Evolutionary conservation across 2,888 invertebrate species (phyloP).

Genomic region (Teleogryllus oceanicus): DNA sequence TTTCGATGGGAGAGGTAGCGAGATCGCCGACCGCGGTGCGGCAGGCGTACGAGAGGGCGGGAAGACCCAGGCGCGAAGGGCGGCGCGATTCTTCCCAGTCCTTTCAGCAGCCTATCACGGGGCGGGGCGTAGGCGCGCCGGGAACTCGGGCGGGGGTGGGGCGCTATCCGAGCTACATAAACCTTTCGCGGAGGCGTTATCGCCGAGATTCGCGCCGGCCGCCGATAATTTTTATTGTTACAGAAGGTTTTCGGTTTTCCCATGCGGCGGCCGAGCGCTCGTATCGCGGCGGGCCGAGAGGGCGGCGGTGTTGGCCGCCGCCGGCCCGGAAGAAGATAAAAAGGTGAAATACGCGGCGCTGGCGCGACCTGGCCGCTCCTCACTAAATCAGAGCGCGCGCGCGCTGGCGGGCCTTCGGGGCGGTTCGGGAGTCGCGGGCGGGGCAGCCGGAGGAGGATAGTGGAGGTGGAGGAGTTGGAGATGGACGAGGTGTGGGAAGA

Average conservation of each 20-base stretch:
- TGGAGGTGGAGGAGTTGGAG: no score
- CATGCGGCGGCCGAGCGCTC: not conserved
- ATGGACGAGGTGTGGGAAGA: no score
- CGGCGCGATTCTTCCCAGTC: no score
- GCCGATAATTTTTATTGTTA: conserved; percentile 1
- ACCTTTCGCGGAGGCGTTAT: not conserved
- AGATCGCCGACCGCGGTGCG: no score
- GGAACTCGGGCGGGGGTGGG: not conserved
- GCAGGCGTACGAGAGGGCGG: no score
- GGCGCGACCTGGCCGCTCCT: not conserved
- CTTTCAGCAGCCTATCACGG: no score
- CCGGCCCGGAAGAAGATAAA: conserved; percentile 34
- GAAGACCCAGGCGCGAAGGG: no score
- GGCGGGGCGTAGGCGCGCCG: no score
- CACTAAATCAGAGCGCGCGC: not conserved
- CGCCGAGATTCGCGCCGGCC: not conserved
- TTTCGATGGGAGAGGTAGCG: no score
- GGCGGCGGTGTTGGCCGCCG: not conserved
- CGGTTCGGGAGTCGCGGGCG: not conserved
- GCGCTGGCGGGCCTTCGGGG: not conserved
- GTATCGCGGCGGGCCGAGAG: not conserved
- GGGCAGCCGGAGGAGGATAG: no score
- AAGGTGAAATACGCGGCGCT: conserved; percentile 34
- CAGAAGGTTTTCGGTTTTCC: not conserved
- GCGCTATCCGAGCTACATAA: not conserved